Conservation (phyloP, 1,140 invertebrate genomes). For the Plectrocnemia conspersa region DNA sequence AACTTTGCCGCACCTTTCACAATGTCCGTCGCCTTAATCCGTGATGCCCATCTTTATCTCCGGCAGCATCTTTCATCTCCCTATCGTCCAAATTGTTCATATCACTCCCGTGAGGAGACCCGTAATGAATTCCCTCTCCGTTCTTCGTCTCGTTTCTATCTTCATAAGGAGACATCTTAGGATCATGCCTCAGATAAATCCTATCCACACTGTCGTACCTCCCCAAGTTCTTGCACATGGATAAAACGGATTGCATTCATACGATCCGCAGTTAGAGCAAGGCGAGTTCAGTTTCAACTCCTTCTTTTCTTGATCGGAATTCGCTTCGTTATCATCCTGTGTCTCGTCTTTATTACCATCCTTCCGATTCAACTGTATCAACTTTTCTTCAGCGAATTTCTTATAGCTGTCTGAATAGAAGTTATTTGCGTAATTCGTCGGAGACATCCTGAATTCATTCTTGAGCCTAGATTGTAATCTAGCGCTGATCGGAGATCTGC, state of each 20-base stretch:
- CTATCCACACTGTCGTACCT: constrained; percentile 37
- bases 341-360: constrained; percentile 39
- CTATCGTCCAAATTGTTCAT: constrained; percentile 32
- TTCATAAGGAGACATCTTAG: not conserved
- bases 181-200: constrained; percentile 37
- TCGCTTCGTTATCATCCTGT: constrained; percentile 38
- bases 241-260: constrained; percentile 33
- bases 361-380: constrained; percentile 35
- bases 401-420: constrained; percentile 22
- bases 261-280: constrained; percentile 31
- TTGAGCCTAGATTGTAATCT: constrained; percentile 24
- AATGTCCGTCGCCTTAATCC: constrained; percentile 9
- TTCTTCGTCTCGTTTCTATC: constrained; percentile 14
- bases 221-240: constrained; percentile 24
- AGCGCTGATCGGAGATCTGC: constrained; percentile 24
- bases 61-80: constrained; percentile 37
- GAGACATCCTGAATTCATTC: constrained; percentile 30
- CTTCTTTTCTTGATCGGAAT: constrained; percentile 45
- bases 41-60: constrained; percentile 30
- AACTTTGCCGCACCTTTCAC: constrained; percentile 40
- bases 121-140: constrained; percentile 8
- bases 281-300: constrained; percentile 40
- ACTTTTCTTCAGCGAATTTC: constrained; percentile 36
- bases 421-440: constrained; percentile 18
- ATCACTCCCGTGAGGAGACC: constrained; percentile 18